These are phyloP conservation scores for Sitobion miscanthi DNA, from an alignment of 1,140 invertebrate species.

Conservation along the genomic window DNA sequence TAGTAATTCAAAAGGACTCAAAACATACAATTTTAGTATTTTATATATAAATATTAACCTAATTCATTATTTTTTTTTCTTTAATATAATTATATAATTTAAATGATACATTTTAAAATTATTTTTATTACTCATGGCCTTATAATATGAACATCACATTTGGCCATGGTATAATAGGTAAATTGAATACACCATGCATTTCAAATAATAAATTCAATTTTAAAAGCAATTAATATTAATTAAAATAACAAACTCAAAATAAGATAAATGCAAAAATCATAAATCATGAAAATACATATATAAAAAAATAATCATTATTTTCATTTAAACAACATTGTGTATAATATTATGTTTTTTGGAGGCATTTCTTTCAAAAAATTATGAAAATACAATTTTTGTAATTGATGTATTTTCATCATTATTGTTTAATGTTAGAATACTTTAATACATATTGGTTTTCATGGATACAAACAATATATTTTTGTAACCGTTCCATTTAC, in stretches of 20 bases:
- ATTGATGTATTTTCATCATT: not conserved
- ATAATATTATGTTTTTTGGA: not conserved
- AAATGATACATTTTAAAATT: not conserved
- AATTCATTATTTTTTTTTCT: not conserved
- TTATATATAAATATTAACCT: not conserved
- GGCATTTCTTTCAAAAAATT: not conserved
- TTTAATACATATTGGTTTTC: not conserved
- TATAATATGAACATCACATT: not conserved
- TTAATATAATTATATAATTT: not conserved
- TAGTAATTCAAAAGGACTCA: conserved; percentile 2
- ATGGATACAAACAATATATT: not conserved
- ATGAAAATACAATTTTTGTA: not conserved
- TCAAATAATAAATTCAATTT: not conserved
- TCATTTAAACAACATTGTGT: not conserved
- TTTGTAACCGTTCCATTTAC: not conserved
- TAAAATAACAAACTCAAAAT: not conserved
- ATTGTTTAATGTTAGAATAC: not conserved
- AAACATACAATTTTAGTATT: not conserved
- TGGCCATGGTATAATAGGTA: not conserved
- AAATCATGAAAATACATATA: not conserved
- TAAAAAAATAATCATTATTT: not conserved
- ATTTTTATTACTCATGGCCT: not conserved
- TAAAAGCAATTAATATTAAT: not conserved
- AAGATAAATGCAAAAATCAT: conserved; percentile 8
- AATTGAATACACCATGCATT: not conserved